Conservation (phyloP, 2,113 vertebrate genomes). For the Scophthalmus maximus region DNA sequence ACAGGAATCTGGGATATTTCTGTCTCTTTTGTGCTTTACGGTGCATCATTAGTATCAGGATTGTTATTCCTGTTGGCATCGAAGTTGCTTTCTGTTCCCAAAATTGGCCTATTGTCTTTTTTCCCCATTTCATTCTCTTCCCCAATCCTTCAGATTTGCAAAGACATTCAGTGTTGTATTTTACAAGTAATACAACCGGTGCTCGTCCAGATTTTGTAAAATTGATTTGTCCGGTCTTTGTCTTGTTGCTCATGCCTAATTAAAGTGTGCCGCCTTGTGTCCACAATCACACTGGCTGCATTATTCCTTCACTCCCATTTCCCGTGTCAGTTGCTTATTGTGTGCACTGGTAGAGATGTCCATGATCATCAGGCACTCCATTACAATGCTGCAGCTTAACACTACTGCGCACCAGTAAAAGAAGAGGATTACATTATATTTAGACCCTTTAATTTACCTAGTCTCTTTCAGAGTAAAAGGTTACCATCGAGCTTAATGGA, state of each 20-base stretch:
- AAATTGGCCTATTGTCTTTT: constrained; percentile 9
- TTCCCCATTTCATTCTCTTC: background rate
- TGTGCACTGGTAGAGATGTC: constrained; percentile 24
- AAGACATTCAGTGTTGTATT: background rate
- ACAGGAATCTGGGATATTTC: constrained; percentile 23
- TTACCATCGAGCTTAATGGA: constrained; percentile 75
- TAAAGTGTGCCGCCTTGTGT: constrained; percentile 48
- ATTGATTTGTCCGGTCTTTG: constrained; percentile 25
- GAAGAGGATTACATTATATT: constrained; percentile 76
- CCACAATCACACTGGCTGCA: constrained; percentile 34
- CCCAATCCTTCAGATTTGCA: constrained; percentile 4
- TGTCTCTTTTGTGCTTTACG: constrained; percentile 31
- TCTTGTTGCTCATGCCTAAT: constrained; percentile 38
- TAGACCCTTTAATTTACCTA: constrained; percentile 74
- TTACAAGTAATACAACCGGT: background rate
- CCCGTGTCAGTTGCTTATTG: constrained; percentile 38
- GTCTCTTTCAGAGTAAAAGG: constrained; percentile 70
- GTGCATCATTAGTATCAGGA: constrained; percentile 23
- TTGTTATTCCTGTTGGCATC: constrained; percentile 16
- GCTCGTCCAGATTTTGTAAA: constrained; percentile 22
- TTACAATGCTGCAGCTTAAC: constrained; percentile 59
- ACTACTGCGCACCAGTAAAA: constrained; percentile 52
- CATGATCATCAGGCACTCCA: constrained; percentile 48
- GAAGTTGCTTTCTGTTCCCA: background rate
- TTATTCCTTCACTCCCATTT: constrained; percentile 37